A percentile compares a stretch with the other conserved stretches of the same genome.
Conservation (phyloP, 2,113 vertebrate species). For the Chrysemys picta region DNA sequence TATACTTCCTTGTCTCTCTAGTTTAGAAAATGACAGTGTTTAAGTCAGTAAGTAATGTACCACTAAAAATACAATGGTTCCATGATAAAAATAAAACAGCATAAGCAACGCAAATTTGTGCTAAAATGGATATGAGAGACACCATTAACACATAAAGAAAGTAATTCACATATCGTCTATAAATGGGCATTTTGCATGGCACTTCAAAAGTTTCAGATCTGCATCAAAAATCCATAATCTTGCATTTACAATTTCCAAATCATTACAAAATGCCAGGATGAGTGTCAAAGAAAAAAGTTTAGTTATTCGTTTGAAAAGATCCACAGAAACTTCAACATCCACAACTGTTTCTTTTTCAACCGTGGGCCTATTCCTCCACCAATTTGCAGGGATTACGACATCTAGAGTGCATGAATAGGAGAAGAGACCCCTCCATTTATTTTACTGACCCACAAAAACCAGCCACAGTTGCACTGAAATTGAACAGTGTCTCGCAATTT, state of each 20-base stretch:
- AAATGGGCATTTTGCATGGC: conserved; percentile 41
- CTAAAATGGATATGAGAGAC: conserved; percentile 45
- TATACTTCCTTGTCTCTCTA: conserved; percentile 55
- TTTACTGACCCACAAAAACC: conserved; percentile 67
- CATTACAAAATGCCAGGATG: conserved; percentile 42
- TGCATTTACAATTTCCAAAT: conserved; percentile 47
- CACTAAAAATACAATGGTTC: conserved; percentile 68
- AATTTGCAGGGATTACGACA: not conserved
- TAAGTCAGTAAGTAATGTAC: conserved; percentile 73
- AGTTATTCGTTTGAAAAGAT: conserved; percentile 39
- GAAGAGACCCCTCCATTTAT: conserved; percentile 48
- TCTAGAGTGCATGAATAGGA: not conserved
- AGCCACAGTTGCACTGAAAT: conserved; percentile 62
- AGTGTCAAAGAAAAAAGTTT: conserved; percentile 15
- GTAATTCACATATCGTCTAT: conserved; percentile 15
- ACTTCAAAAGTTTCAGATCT: conserved; percentile 59
- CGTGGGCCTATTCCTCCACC: conserved; percentile 17
- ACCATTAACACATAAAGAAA: conserved; percentile 28
- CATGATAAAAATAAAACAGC: conserved; percentile 68
- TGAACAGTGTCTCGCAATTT: conserved; percentile 74
- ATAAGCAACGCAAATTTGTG: conserved; percentile 58
- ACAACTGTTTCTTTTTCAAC: conserved; percentile 11
- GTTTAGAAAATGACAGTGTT: conserved; percentile 75
- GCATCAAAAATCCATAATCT: conserved; percentile 43
- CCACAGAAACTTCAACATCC: conserved; percentile 23